Conservation (phyloP, 2,113 vertebrate species). For the Cynoglossus semilaevis region DNA sequence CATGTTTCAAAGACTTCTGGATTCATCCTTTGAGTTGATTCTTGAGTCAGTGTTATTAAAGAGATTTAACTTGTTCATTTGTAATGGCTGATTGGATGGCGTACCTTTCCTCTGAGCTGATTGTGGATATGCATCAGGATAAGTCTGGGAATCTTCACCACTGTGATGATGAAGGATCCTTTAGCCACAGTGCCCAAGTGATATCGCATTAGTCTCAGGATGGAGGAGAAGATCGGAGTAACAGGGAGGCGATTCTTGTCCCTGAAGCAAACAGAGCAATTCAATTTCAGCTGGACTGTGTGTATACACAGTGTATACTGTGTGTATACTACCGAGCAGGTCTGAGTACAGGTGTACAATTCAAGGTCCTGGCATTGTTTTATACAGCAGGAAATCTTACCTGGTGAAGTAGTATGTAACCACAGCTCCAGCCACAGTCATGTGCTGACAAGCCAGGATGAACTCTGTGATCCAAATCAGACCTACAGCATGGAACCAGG, state of each 20-base stretch:
- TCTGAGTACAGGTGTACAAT: background rate
- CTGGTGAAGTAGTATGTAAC: slow-evolving; percentile 98
- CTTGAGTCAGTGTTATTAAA: too few relatives aligned
- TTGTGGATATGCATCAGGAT: slow-evolving; percentile 96
- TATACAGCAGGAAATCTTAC: slow-evolving; percentile 60
- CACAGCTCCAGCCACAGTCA: slow-evolving; percentile 96
- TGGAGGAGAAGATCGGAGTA: slow-evolving; percentile 92
- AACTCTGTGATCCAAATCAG: slow-evolving; percentile 98
- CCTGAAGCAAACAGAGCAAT: slow-evolving; percentile 62
- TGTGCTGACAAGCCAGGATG: slow-evolving; percentile 97
- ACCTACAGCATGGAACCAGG: slow-evolving; percentile 95
- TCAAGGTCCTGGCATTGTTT: too few relatives aligned
- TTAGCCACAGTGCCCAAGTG: slow-evolving; percentile 97
- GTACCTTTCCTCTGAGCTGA: slow-evolving; percentile 96
- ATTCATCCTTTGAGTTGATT: too few relatives aligned
- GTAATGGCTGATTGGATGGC: background rate
- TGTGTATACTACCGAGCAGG: too few relatives aligned
- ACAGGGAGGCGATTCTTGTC: slow-evolving; percentile 91
- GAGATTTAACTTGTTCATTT: too few relatives aligned
- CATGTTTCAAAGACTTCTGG: too few relatives aligned
- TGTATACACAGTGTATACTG: too few relatives aligned
- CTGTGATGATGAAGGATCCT: slow-evolving; percentile 96
- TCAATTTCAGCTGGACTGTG: too few relatives aligned
- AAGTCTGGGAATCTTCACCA: slow-evolving; percentile 95
- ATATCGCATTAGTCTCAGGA: slow-evolving; percentile 89